Percentiles rank a stretch among this genome's conserved stretches.
Evolutionary conservation across 1,140 invertebrate genomes (phyloP).

Genomic region (Rhopalosiphum padi): DNA sequence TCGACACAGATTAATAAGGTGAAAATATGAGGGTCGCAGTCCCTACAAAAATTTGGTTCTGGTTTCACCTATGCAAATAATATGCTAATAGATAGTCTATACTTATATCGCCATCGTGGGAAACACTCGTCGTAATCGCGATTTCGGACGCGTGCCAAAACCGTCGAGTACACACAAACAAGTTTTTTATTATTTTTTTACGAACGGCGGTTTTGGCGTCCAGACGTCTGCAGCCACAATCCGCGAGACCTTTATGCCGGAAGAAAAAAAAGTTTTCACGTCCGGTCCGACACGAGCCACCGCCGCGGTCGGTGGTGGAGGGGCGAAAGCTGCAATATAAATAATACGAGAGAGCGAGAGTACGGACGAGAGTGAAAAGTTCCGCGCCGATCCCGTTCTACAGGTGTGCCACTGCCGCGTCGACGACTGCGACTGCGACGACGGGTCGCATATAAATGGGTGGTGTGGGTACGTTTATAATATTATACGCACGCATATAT

Average conservation of each 20-base stretch:
- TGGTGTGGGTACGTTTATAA: neutral
- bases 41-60: no score
- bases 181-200: neutral
- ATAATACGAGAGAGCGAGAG: neutral
- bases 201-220: neutral
- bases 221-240: neutral
- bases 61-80: neutral
- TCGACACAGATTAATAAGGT: no score
- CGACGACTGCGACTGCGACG: neutral
- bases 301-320: no score
- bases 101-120: neutral
- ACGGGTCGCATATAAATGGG: neutral
- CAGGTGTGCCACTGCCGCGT: neutral
- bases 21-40: no score
- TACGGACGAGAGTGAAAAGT: neutral
- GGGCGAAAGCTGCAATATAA: neutral
- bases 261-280: neutral
- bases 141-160: neutral
- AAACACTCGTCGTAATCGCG: neutral
- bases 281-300: neutral
- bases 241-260: neutral
- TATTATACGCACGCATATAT: neutral
- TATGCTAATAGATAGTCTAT: neutral
- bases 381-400: neutral
- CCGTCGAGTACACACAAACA: neutral